Evolutionary conservation across 2,113 vertebrate genomes (phyloP), one percentile per base, ranked within the genome.

Genomic region (Embiotoca jacksoni): DNA sequence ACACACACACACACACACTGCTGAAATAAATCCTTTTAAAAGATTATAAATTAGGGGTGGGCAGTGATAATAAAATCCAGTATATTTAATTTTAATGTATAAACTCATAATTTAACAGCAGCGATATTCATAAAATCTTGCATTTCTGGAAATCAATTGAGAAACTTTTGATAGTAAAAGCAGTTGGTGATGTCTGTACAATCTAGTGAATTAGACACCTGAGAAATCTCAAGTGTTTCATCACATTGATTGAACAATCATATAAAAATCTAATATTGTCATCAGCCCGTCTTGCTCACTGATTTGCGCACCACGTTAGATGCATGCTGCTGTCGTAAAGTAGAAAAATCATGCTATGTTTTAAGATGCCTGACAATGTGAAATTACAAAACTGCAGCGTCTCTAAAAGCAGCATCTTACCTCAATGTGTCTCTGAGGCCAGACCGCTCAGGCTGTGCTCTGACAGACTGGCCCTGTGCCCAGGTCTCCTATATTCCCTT

Each of bases 371-470:
- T 77, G 39, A 71, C 9, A 32, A 73, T 13, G 6, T 60, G 59
- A 72, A 67, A 57, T 70, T 53, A 16, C 7, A 65, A 57, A 41
- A 15, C 49, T 15, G 47, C 36, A 49, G 9, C 35, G 36, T 71
- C 39, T 54, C 37, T 60, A 46, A 69, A 65, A 64, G 62, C n/a
- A 37, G 30, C 36, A 50, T 62, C 56, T 68, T 15, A 59, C 47
- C 14, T 13, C n/a, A 2, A 10, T 0, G 41, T 35, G 31, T 16
- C 62, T 72, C 10, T 57, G 50, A 70, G 50, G 31, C 39, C 72
- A 75, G 44, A 53, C n/a, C n/a, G 5, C 46, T 44, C 65, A 64
- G 72, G 37, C 74, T 60, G 3, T 53, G n/a, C 65, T 80, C 9
- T 56, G 65, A 75, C 13, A 57, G 44, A 65, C 64, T 69, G 76